Evolutionary conservation across 2,113 vertebrate genomes (phyloP).

Genomic region (Sclerurus mexicanus): DNA sequence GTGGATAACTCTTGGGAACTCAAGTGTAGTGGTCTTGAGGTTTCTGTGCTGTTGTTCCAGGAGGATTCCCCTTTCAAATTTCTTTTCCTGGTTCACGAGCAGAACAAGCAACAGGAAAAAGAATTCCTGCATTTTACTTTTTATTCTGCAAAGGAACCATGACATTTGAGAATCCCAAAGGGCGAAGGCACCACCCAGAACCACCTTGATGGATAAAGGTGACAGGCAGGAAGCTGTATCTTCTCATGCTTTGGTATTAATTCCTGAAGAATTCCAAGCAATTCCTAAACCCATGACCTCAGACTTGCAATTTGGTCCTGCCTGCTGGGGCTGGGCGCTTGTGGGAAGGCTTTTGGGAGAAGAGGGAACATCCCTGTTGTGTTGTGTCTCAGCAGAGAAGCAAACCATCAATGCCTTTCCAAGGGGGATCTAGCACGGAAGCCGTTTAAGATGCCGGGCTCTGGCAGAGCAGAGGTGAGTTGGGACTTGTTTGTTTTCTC

Average conservation of each 20-base stretch:
- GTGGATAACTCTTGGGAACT: background rate
- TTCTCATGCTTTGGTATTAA: background rate
- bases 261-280: background rate
- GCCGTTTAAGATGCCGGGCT: conserved; percentile 64
- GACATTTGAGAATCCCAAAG: background rate
- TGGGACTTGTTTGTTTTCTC: background rate
- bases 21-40: background rate
- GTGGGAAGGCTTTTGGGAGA: background rate
- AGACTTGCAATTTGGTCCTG: background rate
- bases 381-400: conserved; percentile 74
- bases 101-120: background rate
- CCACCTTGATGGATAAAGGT: background rate
- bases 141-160: background rate
- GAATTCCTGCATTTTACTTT: background rate
- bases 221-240: background rate
- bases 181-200: background rate
- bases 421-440: conserved; percentile 71
- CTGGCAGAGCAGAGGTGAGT: conserved; percentile 70
- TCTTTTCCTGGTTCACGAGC: background rate
- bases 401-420: conserved; percentile 50
- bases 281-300: accelerated
- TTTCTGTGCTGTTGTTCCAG: accelerated
- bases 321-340: accelerated
- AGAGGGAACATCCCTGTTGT: conserved; percentile 1
- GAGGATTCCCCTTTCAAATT: background rate